phyloP scores from a whole-genome alignment of 1,140 invertebrate species.

The Triops cancriformis region DNA sequence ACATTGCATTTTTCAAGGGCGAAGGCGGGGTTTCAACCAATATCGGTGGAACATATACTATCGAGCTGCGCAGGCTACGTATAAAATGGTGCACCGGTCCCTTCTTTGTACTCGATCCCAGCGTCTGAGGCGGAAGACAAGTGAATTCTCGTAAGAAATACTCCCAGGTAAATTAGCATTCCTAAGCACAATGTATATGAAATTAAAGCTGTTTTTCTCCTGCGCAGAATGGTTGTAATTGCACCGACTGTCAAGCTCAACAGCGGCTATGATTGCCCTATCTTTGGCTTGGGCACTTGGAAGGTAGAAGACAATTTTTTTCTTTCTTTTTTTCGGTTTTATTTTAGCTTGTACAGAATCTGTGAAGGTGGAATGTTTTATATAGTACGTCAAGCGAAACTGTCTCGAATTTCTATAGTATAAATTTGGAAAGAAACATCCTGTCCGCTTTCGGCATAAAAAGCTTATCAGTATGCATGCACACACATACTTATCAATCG shows the following conservation, averaged over 20 bases:
- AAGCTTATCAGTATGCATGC: neutral
- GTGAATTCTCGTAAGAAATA: neutral
- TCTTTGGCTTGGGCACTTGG: slow-evolving; percentile 47
- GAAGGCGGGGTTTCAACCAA: neutral
- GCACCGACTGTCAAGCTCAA: slow-evolving; percentile 34
- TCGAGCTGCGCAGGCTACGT: too few species aligned
- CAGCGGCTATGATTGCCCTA: slow-evolving; percentile 40
- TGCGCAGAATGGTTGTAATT: slow-evolving; percentile 14
- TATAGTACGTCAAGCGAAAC: too few species aligned
- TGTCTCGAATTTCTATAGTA: neutral
- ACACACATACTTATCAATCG: neutral
- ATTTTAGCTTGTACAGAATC: neutral
- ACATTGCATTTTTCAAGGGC: neutral
- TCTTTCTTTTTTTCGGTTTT: neutral
- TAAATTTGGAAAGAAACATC: neutral
- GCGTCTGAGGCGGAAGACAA: neutral
- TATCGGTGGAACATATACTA: neutral
- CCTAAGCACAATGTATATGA: too few species aligned
- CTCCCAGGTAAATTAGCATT: neutral
- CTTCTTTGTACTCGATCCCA: neutral
- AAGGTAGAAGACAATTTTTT: slow-evolving; percentile 32
- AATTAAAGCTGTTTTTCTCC: neutral
- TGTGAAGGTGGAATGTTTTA: too few species aligned
- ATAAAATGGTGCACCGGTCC: neutral
- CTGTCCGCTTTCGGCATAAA: neutral